Base-by-base conservation (phyloP, 2,797 vertebrate genomes). In the Falco peregrinus region DNA sequence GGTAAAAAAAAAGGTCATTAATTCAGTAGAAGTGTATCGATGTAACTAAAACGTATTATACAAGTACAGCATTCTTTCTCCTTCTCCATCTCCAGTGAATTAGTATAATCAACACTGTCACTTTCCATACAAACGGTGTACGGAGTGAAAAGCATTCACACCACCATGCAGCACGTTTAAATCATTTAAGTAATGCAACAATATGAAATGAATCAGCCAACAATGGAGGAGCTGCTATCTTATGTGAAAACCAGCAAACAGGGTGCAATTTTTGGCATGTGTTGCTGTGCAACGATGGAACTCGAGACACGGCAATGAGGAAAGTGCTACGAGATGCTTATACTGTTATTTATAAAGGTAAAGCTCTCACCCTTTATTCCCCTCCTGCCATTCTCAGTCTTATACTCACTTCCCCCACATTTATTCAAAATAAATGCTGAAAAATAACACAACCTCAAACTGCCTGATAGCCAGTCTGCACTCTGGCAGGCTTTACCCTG, bases 351-450 rank as follows among this genome's bases (percentile, higher is more conserved):
- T 74, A 47, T 37, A 61, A 78, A 78, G 64, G 78, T 61, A 87
- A 67, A 70, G 57, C 82, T 81, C 83, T 81, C 83, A 31, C 26
- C 54, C 80, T 37, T 78, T 67, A 37, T 31, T 41, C 45, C 65
- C 26, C 63, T 87, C 68, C 51, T 61, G 78, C 41, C 78, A 21
- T 37, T 43, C 73, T 65, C 63, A 24, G 29, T 19, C 65, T 80
- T 29, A 37, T 5, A 47, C 29, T 64, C 28, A 2, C 31, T 84
- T 65, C 64, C 76, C 45, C 8, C 5, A 33, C 11, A 93, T 71
- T 64, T 81, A 82, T 68, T 79, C 79, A 60, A 95, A 93, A 92
- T 54, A 83, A 95, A 80, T 71, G 45, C 60, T 78, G 82, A 85
- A 91, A 91, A 84, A 35, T 15, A 82, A 51, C 29, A 48, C 60